A percentile compares a stretch with the other conserved stretches of the same genome.
phyloP scores from a whole-genome alignment of 2,113 vertebrate genomes.

The Hypocryptadius cinnamomeus region DNA sequence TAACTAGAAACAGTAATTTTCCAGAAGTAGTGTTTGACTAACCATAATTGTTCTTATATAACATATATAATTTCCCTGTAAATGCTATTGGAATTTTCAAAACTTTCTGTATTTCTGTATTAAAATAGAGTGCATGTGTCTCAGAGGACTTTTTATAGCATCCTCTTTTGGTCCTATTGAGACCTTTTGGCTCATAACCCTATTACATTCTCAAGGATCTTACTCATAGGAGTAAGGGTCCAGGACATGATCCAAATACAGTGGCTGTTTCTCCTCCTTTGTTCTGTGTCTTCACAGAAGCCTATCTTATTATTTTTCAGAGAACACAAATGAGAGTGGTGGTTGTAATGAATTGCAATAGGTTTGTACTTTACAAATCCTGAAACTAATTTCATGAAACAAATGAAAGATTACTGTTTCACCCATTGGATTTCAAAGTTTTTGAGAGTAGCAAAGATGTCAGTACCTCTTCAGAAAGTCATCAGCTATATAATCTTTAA shows the following conservation, averaged over 20 bases:
- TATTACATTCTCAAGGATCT: background rate
- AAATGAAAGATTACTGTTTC: background rate
- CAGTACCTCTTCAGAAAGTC: background rate
- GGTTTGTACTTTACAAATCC: background rate
- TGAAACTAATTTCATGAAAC: background rate
- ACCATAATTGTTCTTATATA: background rate
- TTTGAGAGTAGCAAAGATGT: background rate
- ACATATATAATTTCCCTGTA: background rate
- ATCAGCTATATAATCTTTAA: background rate
- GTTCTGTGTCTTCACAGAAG: background rate
- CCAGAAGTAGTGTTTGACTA: background rate
- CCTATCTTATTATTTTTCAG: background rate
- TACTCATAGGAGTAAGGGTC: background rate
- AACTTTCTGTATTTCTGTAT: background rate
- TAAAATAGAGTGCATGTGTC: background rate
- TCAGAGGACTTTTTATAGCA: background rate
- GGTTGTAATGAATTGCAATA: background rate
- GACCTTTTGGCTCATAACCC: background rate
- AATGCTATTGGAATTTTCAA: background rate
- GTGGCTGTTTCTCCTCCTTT: background rate
- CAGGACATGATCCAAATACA: background rate
- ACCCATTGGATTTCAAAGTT: background rate
- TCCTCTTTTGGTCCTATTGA: background rate
- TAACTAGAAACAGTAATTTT: slow-evolving; percentile 8
- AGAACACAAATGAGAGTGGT: background rate